Percentiles rank a stretch among this genome's conserved stretches.
phyloP scores from a whole-genome alignment of 2,113 vertebrate species.

The Solea senegalensis region DNA sequence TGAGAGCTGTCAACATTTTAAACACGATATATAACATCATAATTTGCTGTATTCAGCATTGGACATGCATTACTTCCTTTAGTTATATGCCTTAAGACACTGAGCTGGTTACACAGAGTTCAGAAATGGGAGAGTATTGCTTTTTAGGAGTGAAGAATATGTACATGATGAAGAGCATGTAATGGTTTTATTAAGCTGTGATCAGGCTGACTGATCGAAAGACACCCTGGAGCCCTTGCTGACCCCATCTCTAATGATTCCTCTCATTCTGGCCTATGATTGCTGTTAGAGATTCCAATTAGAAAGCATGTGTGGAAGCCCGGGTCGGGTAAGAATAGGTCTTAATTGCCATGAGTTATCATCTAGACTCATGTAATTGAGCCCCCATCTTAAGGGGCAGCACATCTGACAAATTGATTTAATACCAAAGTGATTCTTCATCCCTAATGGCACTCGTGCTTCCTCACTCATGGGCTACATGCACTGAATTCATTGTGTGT shows the following conservation, averaged over 20 bases:
- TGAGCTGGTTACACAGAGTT: slow-evolving; percentile 7
- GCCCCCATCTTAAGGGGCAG: slow-evolving; percentile 77
- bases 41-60: background rate
- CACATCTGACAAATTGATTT: slow-evolving; percentile 84
- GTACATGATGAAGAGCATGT: slow-evolving; percentile 62
- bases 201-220: slow-evolving; percentile 71
- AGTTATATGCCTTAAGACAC: background rate
- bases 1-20: slow-evolving; percentile 5
- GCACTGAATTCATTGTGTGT: slow-evolving; percentile 74
- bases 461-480: slow-evolving; percentile 66
- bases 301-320: slow-evolving; percentile 73
- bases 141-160: slow-evolving; percentile 47
- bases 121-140: slow-evolving; percentile 33
- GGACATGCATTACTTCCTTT: background rate
- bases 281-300: slow-evolving; percentile 79
- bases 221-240: slow-evolving; percentile 72
- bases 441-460: slow-evolving; percentile 73
- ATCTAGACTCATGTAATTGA: slow-evolving; percentile 79
- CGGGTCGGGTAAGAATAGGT: slow-evolving; percentile 67
- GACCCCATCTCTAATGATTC: slow-evolving; percentile 78
- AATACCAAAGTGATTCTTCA: slow-evolving; percentile 79
- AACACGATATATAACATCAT: background rate
- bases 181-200: slow-evolving; percentile 78
- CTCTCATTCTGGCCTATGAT: slow-evolving; percentile 76
- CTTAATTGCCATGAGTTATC: slow-evolving; percentile 82